Base-by-base conservation (phyloP, 2,797 vertebrate species). In the Pseudotriccus pelzelni region DNA sequence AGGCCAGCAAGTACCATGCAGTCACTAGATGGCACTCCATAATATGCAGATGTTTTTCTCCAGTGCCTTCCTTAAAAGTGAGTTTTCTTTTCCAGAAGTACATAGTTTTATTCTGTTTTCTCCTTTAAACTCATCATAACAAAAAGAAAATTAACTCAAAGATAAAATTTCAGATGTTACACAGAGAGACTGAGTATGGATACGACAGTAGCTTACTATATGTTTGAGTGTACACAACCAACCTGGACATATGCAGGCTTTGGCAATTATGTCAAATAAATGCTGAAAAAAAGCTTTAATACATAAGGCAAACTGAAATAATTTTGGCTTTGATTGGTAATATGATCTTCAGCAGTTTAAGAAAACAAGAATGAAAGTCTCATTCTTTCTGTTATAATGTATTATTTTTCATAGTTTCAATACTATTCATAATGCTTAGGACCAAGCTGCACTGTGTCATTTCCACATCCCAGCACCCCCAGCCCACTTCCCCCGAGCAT, bases 21-120 rank as follows among this genome's bases (percentile, higher is more conserved):
- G 84, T 81, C 98, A 96, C 96, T 97, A 98, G 98, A 53, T 97
- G 98, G 97, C 93, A 94, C 90, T 97, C 84, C 53, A 23, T 76
- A 56, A 85, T 50, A 92, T 2, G 17, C 49, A 78, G 66, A 90
- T 58, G 14, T 6, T 58, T 76, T 22, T 50, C 56, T 32, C 12
- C 22, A 47, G 12, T 15, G 17, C 18, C 6, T 60, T 36, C 27
- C 15, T 83, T 32, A 43, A 41, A 52, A 75, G 44, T 66, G 22
- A 30, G 28, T 8, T 84, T 62, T 93, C 18, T 76, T 91, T 53
- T 43, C 20, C 36, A 46, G 60, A 53, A 77, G 18, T 60, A 49
- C 15, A 10, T 28, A 34, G 2, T 78, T 94, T 89, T 79, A 2
- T 89, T 87, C 56, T 80, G 0, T 69, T 87, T 92, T 87, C 32